Evolutionary conservation across 2,797 vertebrate species (phyloP).

Genomic region (Argyrosomus regius): DNA sequence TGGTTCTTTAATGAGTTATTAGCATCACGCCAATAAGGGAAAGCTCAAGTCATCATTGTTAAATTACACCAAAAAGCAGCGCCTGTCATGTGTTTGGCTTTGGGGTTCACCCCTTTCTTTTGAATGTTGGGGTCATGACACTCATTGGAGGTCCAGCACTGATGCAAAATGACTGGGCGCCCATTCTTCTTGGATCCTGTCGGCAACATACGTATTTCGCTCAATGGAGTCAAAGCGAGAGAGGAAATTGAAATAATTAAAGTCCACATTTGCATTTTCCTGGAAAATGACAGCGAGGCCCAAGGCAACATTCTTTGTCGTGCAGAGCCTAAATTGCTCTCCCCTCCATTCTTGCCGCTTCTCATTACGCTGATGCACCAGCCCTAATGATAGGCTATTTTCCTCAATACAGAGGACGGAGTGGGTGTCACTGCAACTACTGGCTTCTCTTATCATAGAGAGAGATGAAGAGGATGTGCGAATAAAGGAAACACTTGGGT

Average conservation of each 20-base stretch:
- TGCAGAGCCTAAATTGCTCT: conserved; percentile 56
- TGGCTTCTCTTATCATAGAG: conserved; percentile 20
- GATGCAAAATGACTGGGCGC: conserved; percentile 56
- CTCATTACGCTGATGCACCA: conserved; percentile 65
- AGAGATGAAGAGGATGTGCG: conserved; percentile 31
- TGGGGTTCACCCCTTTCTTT: conserved; percentile 55
- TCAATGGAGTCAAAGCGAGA: conserved; percentile 40
- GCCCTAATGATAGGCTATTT: conserved; percentile 63
- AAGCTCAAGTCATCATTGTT: conserved; percentile 57
- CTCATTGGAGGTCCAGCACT: conserved; percentile 52
- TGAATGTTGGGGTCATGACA: conserved; percentile 67
- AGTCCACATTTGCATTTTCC: conserved; percentile 73
- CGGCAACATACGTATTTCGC: conserved; percentile 56
- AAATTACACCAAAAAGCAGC: conserved; percentile 65
- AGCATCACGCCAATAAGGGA: conserved; percentile 31
- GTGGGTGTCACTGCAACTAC: conserved; percentile 29
- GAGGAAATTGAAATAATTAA: conserved; percentile 75
- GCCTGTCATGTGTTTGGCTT: conserved; percentile 58
- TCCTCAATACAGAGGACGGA: conserved; percentile 31
- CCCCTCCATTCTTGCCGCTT: conserved; percentile 62
- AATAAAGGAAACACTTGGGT: not conserved
- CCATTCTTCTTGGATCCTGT: conserved; percentile 46
- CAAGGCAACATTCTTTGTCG: conserved; percentile 58
- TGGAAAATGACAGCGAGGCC: conserved; percentile 71
- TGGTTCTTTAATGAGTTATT: conserved; percentile 60